phyloP scores from a whole-genome alignment of 2,888 invertebrate genomes.

The Nemotelus nigrinus region DNA sequence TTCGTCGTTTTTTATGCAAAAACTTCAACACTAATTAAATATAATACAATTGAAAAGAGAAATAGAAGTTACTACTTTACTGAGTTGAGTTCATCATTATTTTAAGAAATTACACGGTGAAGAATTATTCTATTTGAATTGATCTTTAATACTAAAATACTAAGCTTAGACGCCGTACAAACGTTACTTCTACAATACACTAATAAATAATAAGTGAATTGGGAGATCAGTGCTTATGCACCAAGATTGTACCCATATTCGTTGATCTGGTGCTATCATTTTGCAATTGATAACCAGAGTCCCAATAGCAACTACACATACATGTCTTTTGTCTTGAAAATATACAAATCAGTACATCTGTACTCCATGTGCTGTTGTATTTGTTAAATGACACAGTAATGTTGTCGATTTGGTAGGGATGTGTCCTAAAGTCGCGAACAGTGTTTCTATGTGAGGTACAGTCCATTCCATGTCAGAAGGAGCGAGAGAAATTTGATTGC shows the following conservation, averaged over 20 bases:
- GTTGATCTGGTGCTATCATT: conserved; percentile 29
- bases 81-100: too few species aligned
- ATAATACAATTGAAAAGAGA: not conserved
- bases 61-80: not conserved
- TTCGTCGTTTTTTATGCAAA: not conserved
- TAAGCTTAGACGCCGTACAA: not conserved
- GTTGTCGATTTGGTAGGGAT: too few species aligned
- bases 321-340: conserved; percentile 15
- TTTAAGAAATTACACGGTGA: too few species aligned
- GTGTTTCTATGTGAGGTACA: too few species aligned
- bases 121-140: too few species aligned
- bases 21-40: not conserved
- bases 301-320: not conserved
- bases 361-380: conserved; percentile 1
- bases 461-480: too few species aligned
- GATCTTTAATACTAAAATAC: not conserved
- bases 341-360: conserved; percentile 34
- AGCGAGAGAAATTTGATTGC: too few species aligned
- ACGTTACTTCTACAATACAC: not conserved
- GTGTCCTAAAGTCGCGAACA: too few species aligned
- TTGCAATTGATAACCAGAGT: conserved; percentile 1
- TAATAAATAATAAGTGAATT: not conserved
- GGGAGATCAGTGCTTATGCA: conserved; percentile 12
- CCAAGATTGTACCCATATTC: not conserved
- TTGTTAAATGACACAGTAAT: not conserved